Percentiles rank a stretch among this genome's conserved stretches.
Evolutionary conservation across 2,113 vertebrate species (phyloP).

Genomic region (Neolamprologus ventralis): DNA sequence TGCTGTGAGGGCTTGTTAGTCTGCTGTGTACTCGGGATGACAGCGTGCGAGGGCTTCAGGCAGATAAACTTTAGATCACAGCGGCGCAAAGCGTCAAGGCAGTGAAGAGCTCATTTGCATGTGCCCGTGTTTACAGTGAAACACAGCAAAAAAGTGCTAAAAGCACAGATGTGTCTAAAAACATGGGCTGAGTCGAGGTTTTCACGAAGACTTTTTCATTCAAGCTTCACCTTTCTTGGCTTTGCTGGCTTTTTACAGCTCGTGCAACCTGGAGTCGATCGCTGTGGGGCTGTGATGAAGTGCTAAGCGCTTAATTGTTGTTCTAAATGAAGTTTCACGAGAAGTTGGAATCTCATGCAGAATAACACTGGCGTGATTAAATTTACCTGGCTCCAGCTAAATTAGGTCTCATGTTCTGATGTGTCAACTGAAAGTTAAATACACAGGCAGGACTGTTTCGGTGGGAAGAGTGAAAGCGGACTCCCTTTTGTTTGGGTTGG

Average conservation of each 20-base stretch:
- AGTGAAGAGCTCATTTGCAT: background rate
- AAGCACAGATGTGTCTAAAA: background rate
- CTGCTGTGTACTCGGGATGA: background rate
- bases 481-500: background rate
- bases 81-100: background rate
- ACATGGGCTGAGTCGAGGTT: background rate
- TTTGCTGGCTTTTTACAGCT: background rate
- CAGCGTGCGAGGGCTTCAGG: background rate
- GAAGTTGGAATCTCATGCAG: background rate
- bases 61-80: conserved; percentile 14
- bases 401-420: fast-evolving
- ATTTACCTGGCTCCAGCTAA: background rate
- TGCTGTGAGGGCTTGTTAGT: background rate
- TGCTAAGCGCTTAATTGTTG: conserved; percentile 3
- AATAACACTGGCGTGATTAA: background rate
- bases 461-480: background rate
- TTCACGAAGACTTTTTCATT: background rate
- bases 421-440: background rate
- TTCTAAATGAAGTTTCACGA: background rate
- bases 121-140: background rate
- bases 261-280: background rate
- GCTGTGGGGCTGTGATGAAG: background rate
- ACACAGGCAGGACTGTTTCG: background rate
- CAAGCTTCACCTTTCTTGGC: background rate
- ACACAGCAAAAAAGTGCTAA: background rate